Conservation (phyloP, 2,797 vertebrate genomes). For the Chromobotia macracanthus region DNA sequence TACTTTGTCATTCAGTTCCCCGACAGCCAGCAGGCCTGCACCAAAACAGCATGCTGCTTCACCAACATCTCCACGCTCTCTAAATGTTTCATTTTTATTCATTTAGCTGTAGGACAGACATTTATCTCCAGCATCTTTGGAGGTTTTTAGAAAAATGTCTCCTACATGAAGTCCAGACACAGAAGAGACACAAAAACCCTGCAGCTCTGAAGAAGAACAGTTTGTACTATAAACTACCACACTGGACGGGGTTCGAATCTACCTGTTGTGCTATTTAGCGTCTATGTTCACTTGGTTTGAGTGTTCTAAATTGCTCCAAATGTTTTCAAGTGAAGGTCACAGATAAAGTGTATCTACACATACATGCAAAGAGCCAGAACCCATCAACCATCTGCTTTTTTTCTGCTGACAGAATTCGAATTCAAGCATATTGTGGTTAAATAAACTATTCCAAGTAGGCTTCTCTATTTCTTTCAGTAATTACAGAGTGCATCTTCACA, state of each 20-base stretch:
- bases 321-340: not conserved
- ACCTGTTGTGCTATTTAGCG: not conserved
- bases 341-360: not conserved
- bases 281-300: not conserved
- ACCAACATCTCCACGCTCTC: constrained; percentile 10
- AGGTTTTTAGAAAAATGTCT: constrained; percentile 26
- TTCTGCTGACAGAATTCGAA: not conserved
- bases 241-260: not conserved
- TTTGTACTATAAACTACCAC: not conserved
- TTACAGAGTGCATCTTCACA: constrained; percentile 20
- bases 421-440: constrained; percentile 4
- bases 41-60: constrained; percentile 19
- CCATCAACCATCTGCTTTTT: constrained; percentile 11
- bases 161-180: not conserved
- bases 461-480: not conserved
- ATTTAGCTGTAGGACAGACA: constrained; percentile 35
- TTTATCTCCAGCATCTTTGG: constrained; percentile 30
- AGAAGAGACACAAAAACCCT: not conserved
- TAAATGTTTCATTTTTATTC: constrained; percentile 55
- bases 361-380: not conserved
- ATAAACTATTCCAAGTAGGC: not conserved
- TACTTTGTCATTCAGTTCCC: constrained; percentile 53
- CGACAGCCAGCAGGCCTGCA: constrained; percentile 25
- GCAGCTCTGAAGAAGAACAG: not conserved
- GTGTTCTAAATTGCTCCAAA: not conserved